These are phyloP conservation scores for Lepisosteus osseus DNA, from an alignment of 2,113 vertebrate species.

Conservation along the genomic window DNA sequence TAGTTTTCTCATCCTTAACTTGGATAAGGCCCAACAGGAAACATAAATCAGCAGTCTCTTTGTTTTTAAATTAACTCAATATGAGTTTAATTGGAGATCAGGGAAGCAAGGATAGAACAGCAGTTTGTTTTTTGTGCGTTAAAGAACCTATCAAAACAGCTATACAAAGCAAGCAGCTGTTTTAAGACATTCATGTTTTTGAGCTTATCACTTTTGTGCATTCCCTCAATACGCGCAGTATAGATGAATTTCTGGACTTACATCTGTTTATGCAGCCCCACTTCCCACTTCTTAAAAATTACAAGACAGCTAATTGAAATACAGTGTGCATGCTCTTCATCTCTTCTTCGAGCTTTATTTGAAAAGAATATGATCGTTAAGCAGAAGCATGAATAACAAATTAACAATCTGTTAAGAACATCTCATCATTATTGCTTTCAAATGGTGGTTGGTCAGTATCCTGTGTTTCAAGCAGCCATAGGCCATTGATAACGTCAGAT, in stretches of 20 bases:
- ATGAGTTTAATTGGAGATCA: too few species aligned
- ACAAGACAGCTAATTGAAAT: conserved; percentile 25
- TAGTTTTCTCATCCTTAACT: not conserved
- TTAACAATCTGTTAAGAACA: conserved; percentile 39
- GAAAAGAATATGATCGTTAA: conserved; percentile 31
- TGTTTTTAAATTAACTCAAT: not conserved
- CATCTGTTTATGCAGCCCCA: conserved; percentile 32
- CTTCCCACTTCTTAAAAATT: conserved; percentile 36
- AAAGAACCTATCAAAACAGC: too few species aligned
- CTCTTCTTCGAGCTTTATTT: conserved; percentile 35
- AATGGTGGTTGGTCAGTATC: too few species aligned
- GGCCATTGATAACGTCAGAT: too few species aligned
- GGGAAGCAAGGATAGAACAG: too few species aligned
- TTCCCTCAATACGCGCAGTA: conserved; percentile 31
- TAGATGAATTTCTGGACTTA: conserved; percentile 41
- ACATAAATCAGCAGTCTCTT: not conserved
- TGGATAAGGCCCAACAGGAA: not conserved
- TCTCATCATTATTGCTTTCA: conserved; percentile 1
- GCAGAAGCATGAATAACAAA: conserved; percentile 30
- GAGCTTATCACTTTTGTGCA: conserved; percentile 26
- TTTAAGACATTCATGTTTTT: conserved; percentile 36
- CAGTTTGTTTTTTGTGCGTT: too few species aligned
- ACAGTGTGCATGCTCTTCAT: conserved; percentile 25
- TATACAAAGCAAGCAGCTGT: conserved; percentile 39
- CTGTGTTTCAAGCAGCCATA: too few species aligned